Base-by-base conservation (phyloP, 2,888 invertebrate species). In the Fragum fragum region DNA sequence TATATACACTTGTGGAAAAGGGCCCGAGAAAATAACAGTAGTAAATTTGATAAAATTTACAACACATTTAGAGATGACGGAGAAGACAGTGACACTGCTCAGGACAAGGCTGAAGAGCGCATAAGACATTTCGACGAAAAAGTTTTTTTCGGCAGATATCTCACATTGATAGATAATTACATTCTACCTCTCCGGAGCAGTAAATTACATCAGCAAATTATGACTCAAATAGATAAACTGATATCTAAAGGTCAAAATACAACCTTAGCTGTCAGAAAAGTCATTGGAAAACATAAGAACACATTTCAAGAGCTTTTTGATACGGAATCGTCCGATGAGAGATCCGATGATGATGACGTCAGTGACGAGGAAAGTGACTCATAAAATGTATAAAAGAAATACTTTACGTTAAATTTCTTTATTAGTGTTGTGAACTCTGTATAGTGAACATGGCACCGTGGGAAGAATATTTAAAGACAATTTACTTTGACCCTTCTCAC, bases 401-500 rank as follows among this genome's bases (percentile, higher is more conserved):
- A 16, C 57, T 36, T 53, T n/a, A 2, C 18, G 7, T 61, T 7
- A 32, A 32, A 18, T 3, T 21, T 55, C 26, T 16, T 59, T 47
- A n/a, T n/a, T n/a, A n/a, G n/a, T n/a, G n/a, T n/a, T n/a, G n/a
- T n/a, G n/a, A n/a, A n/a, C n/a, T n/a, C 23, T 29, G 32, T 21
- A 53, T 28, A 59, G 23, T 36, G 73, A 29, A 29, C 32, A 81
- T 73, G 69, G 63, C 73, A 29, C 57, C 42, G 1, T 84, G 75
- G 84, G 84, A 84, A 39, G 71, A 84, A 16, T 87, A 87, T 77
- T 71, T 83, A 69, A 81, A 79, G 53, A 47, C 47, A 21, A 79
- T 81, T 36, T 83, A 79, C 66, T 81, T 71, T 28, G 72, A 84
- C 73, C 81, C 81, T 0, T 18, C 26, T 18, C 85, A 85, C 53